Base-by-base conservation (phyloP, 2,888 invertebrate species). In the Saturnia pavonia region DNA sequence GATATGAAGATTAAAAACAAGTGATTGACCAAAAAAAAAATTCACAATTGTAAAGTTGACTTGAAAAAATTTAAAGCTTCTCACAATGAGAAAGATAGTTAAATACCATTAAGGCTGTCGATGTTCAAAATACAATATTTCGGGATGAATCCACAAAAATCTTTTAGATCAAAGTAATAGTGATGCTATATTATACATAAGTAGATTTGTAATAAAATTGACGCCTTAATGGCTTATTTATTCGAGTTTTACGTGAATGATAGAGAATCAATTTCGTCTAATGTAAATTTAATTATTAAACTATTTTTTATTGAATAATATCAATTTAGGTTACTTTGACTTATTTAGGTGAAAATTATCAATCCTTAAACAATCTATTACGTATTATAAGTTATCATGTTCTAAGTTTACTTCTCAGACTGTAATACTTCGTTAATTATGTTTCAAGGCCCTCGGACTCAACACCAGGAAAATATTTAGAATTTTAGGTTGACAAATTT, bases 121-220 rank as follows among this genome's bases (percentile, higher is more conserved):
- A 57, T 25, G 57, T 25, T 57, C 12, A 25, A 57, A 57, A 57
- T 25, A 57, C 25, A 27, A 57, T 3, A 25, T 12, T 25, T 57
- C 25, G 25, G 9, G 57, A 57, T 12, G 25, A 4, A 57, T 57
- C 25, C 14, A 11, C 22, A 12, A 57, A 57, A 57, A 57, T 25
- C n/a, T n/a, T n/a, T n/a, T n/a, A n/a, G n/a, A n/a, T 25, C 25
- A 4, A 27, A 57, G 57, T 14, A 57, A 25, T 57, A 57, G 57
- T 25, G 22, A 57, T 7, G 19, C 54, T n/a, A 11, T 54, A 54
- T 22, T 54, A 54, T 22, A 57, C 14, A 14, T 27, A 57, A 3
- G 57, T 27, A 25, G 57, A 57, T 57, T 25, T 25, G 57, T 57
- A 57, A 57, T 57, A 57, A 57, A 57, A 25, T 25, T 57, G 54